Percentiles rank a stretch among this genome's conserved stretches.
Conservation (phyloP, 2,888 invertebrate species). For the Carabus problematicus region DNA sequence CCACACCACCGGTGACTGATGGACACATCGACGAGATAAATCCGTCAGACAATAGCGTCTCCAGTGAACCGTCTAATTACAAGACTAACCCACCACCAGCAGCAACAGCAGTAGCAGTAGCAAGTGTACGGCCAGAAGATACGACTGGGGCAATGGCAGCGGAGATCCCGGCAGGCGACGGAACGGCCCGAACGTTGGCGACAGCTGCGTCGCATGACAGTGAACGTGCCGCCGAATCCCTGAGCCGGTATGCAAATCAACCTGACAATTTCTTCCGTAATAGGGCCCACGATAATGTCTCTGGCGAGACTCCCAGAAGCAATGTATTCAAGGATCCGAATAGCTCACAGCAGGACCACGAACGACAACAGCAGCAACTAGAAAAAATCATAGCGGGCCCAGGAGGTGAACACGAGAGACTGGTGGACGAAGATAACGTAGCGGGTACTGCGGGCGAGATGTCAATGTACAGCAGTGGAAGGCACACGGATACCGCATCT, state of each 20-base stretch:
- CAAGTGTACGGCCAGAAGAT: neutral
- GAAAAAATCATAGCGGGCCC: conserved; percentile 37
- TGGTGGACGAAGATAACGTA: conserved; percentile 47
- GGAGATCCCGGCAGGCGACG: conserved; percentile 34
- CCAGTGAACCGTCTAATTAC: conserved; percentile 37
- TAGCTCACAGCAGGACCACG: conserved; percentile 12
- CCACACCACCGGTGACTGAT: conserved; percentile 36
- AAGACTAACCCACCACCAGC: conserved; percentile 20
- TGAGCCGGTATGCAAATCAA: conserved; percentile 45
- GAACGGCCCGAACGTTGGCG: conserved; percentile 18
- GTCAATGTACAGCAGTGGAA: conserved; percentile 51
- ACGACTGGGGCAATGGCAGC: neutral
- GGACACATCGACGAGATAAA: conserved; percentile 35
- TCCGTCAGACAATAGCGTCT: conserved; percentile 28
- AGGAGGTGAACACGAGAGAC: conserved; percentile 23
- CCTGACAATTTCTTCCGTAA: conserved; percentile 44
- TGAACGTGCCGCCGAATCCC: conserved; percentile 24
- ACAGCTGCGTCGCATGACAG: conserved; percentile 25
- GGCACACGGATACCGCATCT: neutral
- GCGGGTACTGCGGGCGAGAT: conserved; percentile 51
- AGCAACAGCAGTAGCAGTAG: neutral
- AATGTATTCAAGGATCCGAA: conserved; percentile 45
- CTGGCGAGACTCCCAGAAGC: conserved; percentile 44
- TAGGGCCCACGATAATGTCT: conserved; percentile 43
- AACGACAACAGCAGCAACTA: conserved; percentile 32